Conservation (phyloP, 2,888 invertebrate genomes). For the Sturmia bella region DNA sequence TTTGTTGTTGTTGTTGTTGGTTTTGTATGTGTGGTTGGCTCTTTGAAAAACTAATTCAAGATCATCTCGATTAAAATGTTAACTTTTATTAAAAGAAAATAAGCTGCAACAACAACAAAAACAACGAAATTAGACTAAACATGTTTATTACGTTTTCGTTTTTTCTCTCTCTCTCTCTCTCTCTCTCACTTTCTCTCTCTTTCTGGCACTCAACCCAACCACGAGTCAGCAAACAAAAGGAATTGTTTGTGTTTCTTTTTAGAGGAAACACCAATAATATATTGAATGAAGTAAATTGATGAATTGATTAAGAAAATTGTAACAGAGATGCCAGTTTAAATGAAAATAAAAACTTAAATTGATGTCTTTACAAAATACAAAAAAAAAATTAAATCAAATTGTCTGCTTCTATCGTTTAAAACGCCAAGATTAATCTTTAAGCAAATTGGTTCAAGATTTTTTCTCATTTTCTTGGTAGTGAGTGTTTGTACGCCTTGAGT, state of each 20-base stretch:
- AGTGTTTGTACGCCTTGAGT: constrained; percentile 3
- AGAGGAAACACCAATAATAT: constrained; percentile 29
- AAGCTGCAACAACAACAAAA: constrained; percentile 9
- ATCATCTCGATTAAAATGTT: constrained; percentile 76
- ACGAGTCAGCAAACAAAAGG: constrained; percentile 28
- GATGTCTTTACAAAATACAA: constrained; percentile 47
- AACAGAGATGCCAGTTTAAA: constrained; percentile 10
- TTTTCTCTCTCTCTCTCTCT: too few species aligned
- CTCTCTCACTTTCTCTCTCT: too few species aligned
- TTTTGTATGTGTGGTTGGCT: too few species aligned
- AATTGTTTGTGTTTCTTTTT: constrained; percentile 25
- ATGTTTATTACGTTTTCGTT: constrained; percentile 32
- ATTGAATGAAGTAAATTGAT: constrained; percentile 61
- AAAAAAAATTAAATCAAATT: constrained; percentile 9
- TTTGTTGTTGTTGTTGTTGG: background rate
- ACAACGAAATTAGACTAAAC: constrained; percentile 49
- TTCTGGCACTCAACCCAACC: background rate
- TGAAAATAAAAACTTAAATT: constrained; percentile 25
- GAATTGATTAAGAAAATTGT: constrained; percentile 68
- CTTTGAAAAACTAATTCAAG: constrained; percentile 77
- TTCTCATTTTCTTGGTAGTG: background rate
- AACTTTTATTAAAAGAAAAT: constrained; percentile 57
- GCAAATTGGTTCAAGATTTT: constrained; percentile 40
- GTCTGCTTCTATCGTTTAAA: constrained; percentile 45
- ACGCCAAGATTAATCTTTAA: constrained; percentile 43